Evolutionary conservation across 2,888 invertebrate genomes (phyloP).

Genomic region (Hypolimnas misippus): DNA sequence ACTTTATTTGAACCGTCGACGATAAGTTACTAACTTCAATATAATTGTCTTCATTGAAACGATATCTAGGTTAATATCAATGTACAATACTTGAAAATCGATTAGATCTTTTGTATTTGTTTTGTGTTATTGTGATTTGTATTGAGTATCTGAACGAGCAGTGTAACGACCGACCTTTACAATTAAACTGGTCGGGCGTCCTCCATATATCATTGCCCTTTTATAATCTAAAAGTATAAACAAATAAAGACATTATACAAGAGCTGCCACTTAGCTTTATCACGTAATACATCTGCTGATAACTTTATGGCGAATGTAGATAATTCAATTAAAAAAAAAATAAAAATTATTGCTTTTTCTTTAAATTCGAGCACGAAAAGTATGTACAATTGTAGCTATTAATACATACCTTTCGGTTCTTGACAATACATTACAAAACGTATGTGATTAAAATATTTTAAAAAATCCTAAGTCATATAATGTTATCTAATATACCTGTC

Average conservation of each 20-base stretch:
- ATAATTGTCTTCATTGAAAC: constrained; percentile 14
- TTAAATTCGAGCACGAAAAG: too few relatives aligned
- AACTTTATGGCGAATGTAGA: background rate
- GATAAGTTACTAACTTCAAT: background rate
- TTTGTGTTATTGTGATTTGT: constrained; percentile 22
- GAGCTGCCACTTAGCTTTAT: background rate
- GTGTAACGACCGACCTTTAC: constrained; percentile 56
- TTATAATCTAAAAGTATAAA: constrained; percentile 6
- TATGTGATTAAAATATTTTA: too few relatives aligned
- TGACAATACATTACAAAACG: too few relatives aligned
- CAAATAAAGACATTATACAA: background rate
- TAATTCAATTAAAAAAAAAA: background rate
- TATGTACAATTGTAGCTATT: too few relatives aligned
- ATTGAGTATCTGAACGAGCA: constrained; percentile 40
- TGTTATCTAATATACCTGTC: too few relatives aligned
- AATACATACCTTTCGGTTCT: too few relatives aligned
- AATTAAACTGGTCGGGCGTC: constrained; percentile 39
- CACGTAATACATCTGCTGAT: background rate
- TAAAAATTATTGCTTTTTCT: background rate
- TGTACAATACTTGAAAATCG: constrained; percentile 2
- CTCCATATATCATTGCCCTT: constrained; percentile 19
- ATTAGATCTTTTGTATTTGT: constrained; percentile 22
- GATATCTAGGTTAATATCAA: constrained; percentile 12
- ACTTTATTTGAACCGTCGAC: background rate
- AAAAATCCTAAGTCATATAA: too few relatives aligned